Conservation (phyloP, 2,113 vertebrate genomes). For the Ctenodactylus gundi region DNA sequence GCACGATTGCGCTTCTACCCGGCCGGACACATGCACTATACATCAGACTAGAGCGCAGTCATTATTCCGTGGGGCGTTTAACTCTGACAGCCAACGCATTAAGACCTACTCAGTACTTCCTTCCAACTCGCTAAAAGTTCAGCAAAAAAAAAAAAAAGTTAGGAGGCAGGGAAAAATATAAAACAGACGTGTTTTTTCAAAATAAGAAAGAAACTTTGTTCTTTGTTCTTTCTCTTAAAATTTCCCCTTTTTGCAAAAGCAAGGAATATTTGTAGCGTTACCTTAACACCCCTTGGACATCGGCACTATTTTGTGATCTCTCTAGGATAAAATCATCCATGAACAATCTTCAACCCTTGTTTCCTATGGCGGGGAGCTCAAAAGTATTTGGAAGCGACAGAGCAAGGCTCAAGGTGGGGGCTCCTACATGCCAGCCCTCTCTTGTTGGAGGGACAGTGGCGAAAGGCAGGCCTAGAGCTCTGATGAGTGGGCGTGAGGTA, state of each 20-base stretch:
- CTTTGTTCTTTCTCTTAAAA: constrained; percentile 26
- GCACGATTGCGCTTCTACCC: background rate
- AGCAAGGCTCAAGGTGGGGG: background rate
- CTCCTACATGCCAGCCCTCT: background rate
- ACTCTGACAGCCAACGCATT: constrained; percentile 37
- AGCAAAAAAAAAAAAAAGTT: constrained; percentile 49
- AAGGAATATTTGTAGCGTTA: background rate
- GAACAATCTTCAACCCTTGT: background rate
- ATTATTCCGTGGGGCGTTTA: constrained; percentile 3
- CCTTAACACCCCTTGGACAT: background rate
- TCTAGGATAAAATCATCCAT: background rate
- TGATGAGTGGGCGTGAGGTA: background rate
- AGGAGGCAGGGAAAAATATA: constrained; percentile 27
- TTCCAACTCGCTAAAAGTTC: constrained; percentile 46
- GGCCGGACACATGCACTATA: background rate
- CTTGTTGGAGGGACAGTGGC: background rate
- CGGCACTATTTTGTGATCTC: background rate
- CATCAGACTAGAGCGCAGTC: background rate
- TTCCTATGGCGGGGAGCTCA: background rate
- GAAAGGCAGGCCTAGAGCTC: background rate
- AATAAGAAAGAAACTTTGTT: constrained; percentile 4
- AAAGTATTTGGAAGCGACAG: background rate
- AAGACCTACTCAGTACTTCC: constrained; percentile 60
- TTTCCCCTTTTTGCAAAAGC: constrained; percentile 11
- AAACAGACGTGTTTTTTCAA: constrained; percentile 14